phyloP scores from a whole-genome alignment of 1,140 invertebrate genomes.

The Dermatophagoides farinae region DNA sequence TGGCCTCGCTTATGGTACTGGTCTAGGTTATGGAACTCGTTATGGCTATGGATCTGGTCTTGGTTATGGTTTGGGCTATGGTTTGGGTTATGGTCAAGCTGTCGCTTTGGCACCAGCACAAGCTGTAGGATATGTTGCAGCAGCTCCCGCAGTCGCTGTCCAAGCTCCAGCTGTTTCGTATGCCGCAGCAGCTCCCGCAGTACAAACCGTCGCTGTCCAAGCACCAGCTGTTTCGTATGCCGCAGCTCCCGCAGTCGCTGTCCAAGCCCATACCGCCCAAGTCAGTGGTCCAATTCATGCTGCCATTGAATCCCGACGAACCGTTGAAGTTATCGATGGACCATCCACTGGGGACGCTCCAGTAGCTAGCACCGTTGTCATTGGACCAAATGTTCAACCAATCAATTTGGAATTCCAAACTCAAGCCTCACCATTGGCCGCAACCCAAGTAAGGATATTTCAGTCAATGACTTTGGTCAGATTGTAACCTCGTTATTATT shows the following conservation, averaged over 20 bases:
- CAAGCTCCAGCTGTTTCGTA: background rate
- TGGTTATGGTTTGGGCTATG: too few relatives aligned
- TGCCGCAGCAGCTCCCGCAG: background rate
- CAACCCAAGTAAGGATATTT: too few relatives aligned
- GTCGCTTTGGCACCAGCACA: too few relatives aligned
- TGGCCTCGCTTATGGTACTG: background rate
- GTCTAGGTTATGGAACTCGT: background rate
- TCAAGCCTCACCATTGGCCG: conserved; percentile 6
- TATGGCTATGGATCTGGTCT: background rate
- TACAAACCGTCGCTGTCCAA: background rate
- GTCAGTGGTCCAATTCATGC: background rate
- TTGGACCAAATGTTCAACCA: conserved; percentile 8
- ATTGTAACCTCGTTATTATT: background rate
- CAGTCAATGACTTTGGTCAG: too few relatives aligned
- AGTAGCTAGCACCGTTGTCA: conserved; percentile 5
- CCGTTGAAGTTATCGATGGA: conserved; percentile 3
- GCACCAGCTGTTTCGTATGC: background rate
- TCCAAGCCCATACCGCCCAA: background rate
- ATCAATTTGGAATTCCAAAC: conserved; percentile 12
- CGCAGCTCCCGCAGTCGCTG: background rate
- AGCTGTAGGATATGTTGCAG: too few relatives aligned
- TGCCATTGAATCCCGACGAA: conserved; percentile 8
- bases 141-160: background rate
- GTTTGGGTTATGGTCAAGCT: background rate
- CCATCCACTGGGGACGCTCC: background rate